phyloP scores from a whole-genome alignment of 2,888 invertebrate genomes.

The Eupithecia subumbrata region DNA sequence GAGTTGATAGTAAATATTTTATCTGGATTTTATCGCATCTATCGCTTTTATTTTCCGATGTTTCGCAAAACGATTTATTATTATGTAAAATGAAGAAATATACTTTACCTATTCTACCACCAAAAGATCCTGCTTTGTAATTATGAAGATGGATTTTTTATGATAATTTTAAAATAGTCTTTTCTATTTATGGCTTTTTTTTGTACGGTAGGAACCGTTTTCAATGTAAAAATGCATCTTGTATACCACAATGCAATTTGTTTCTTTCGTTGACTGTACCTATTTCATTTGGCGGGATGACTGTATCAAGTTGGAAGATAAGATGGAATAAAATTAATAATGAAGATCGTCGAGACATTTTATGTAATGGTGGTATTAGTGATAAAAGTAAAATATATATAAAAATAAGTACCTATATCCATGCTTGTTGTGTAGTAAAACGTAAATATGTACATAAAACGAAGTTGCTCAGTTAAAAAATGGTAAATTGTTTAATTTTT shows the following conservation, averaged over 20 bases:
- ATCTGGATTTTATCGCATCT: neutral
- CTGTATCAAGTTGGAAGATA: constrained; percentile 27
- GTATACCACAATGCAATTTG: too few species aligned
- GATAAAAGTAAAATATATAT: neutral
- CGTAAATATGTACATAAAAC: neutral
- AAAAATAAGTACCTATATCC: neutral
- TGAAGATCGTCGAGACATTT: neutral
- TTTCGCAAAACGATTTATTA: neutral
- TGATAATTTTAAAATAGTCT: too few species aligned
- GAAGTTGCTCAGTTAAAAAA: neutral
- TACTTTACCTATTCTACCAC: too few species aligned
- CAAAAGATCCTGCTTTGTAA: too few species aligned
- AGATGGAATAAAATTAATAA: constrained; percentile 27
- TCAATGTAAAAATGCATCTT: too few species aligned
- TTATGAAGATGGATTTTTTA: too few species aligned
- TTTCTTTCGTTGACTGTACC: constrained; percentile 4
- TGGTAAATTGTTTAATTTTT: neutral
- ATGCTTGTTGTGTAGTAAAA: neutral
- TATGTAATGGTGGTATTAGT: neutral
- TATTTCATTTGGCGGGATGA: constrained; percentile 17
- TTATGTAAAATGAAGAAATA: neutral
- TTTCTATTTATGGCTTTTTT: too few species aligned
- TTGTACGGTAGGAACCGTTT: too few species aligned
- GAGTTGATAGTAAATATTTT: too few species aligned
- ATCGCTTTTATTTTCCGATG: neutral